Evolutionary conservation across 2,797 vertebrate genomes (phyloP), one percentile per base, ranked within the genome.

Genomic region (Taeniopygia guttata): DNA sequence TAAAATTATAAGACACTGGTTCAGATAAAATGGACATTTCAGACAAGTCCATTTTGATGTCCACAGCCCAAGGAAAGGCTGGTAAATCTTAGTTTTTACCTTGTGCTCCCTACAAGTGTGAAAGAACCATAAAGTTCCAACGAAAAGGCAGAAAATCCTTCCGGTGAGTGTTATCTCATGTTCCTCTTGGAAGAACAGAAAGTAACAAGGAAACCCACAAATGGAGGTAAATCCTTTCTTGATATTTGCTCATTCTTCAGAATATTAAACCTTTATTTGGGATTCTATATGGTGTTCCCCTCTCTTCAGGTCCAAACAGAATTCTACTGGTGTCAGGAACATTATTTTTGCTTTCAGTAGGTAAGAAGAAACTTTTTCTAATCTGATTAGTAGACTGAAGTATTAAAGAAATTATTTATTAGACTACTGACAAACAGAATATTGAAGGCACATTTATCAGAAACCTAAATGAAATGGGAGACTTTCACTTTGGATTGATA

Each of bases 241-340:
- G 9, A 11, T 68, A 30, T 19, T 66, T 79, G 11, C 25, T 73
- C 16, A 59, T 86, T 84, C 26, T 80, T 25, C 23, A 52, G 56
- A 42, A 52, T 45, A 5, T 9, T 63, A 45, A 84, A 38, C 10
- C 23, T 40, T 86, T 74, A 15, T 84, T 84, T 80, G 27, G 13
- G 21, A 48, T 95, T 93, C 6, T 78, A 3, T 17, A 23, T 0
- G 0, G 1, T 54, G 10, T 32, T 46, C 2, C 27, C 4, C 14
- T 58, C 49, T 68, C 42, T 72, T 13, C 15, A 73, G 18, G 5
- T 62, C 17, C 27, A 72, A 69, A 49, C 8, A 79, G 59, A 79
- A 91, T 19, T 11, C 21, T 78, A 16, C 7, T 55, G 16, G 55
- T 51, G 34, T 66, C 55, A 60, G 27, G 8, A 86, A 64, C 4